phyloP scores from a whole-genome alignment of 2,113 vertebrate genomes.

The Nerophis lumbriciformis region DNA sequence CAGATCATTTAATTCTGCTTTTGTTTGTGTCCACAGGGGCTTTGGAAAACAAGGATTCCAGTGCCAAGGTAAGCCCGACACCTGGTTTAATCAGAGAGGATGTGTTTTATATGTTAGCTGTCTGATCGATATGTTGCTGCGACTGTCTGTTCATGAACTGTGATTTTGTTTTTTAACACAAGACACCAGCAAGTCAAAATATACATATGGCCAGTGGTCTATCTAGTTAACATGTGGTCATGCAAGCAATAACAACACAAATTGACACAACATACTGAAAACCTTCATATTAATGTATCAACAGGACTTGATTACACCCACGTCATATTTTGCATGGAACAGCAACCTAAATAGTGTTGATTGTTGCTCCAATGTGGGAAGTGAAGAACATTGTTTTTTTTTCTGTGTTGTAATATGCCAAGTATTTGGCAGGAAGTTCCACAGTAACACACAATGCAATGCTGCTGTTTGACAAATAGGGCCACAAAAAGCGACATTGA shows the following conservation, averaged over 20 bases:
- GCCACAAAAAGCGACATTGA: no score
- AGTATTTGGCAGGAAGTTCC: neutral
- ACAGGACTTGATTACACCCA: neutral
- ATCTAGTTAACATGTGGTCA: neutral
- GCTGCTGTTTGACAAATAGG: neutral
- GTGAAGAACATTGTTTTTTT: neutral
- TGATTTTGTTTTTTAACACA: neutral
- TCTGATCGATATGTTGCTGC: neutral
- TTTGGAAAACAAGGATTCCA: slow-evolving; percentile 82
- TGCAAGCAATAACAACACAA: neutral
- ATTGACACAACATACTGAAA: neutral
- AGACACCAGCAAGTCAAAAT: no score
- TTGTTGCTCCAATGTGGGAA: slow-evolving; percentile 2
- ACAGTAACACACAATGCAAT: neutral
- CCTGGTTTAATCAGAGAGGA: slow-evolving; percentile 15
- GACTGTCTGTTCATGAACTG: neutral
- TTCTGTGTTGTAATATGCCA: neutral
- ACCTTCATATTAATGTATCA: neutral
- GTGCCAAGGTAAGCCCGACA: slow-evolving; percentile 74
- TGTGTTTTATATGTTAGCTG: slow-evolving; percentile 6
- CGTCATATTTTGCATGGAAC: slow-evolving; percentile 4
- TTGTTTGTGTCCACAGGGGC: slow-evolving; percentile 66
- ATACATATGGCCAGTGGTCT: neutral
- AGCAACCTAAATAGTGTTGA: slow-evolving; percentile 2
- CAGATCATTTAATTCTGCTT: slow-evolving; percentile 10